phyloP scores from a whole-genome alignment of 2,113 vertebrate genomes.

The Tor tambroides region DNA sequence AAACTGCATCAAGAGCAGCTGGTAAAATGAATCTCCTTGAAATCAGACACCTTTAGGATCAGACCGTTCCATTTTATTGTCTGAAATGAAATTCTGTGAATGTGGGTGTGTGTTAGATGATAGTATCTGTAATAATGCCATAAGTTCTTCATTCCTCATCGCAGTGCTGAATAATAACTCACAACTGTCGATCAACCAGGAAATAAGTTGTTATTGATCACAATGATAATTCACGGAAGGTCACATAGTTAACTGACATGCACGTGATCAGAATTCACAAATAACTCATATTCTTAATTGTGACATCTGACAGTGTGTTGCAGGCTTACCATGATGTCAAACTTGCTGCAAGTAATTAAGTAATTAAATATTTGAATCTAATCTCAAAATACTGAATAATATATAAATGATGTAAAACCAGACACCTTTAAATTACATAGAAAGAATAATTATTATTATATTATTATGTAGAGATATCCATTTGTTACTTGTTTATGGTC shows the following conservation, averaged over 20 bases:
- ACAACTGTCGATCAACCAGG: slow-evolving; percentile 8
- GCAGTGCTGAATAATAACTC: slow-evolving; percentile 27
- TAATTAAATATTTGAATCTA: too few relatives aligned
- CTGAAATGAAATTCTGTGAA: slow-evolving; percentile 34
- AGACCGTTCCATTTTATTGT: slow-evolving; percentile 36
- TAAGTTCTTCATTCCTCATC: slow-evolving; percentile 38
- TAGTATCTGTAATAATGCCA: slow-evolving; percentile 26
- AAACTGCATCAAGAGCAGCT: slow-evolving; percentile 40
- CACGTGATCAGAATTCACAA: not conserved
- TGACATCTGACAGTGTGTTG: not conserved
- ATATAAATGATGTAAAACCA: too few relatives aligned
- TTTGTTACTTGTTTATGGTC: too few relatives aligned
- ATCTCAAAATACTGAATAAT: too few relatives aligned
- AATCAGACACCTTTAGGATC: slow-evolving; percentile 47
- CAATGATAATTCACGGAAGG: slow-evolving; percentile 38
- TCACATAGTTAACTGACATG: slow-evolving; percentile 42
- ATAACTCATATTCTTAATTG: too few relatives aligned
- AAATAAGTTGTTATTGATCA: slow-evolving; percentile 53
- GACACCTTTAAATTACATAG: too few relatives aligned
- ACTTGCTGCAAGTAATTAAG: too few relatives aligned
- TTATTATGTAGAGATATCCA: too few relatives aligned
- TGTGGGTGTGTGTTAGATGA: slow-evolving; percentile 17
- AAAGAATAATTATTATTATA: too few relatives aligned
- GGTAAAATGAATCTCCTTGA: slow-evolving; percentile 40
- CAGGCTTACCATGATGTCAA: not conserved